Base-by-base conservation (phyloP, 2,888 invertebrate genomes). In the Calliopum simillimum region DNA sequence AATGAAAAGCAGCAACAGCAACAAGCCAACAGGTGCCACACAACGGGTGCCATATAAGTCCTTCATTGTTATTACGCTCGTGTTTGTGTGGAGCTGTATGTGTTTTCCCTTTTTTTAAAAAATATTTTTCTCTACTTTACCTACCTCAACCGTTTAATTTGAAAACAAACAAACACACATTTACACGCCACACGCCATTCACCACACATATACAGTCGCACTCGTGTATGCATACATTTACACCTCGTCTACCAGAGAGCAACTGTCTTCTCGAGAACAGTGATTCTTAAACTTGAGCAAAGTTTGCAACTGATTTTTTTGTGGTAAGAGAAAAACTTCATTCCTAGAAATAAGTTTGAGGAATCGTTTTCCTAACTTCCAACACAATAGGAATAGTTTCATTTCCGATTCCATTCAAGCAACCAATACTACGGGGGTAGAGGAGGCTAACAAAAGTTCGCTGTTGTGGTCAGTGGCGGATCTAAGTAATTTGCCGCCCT, bases 11-110 rank as follows among this genome's bases (percentile, higher is more conserved):
- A 74, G 49, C 68, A 70, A 59, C 14, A 62, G 5, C 56, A 71
- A 33, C 59, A 55, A 68, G 51, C 59, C 70, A 70, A 59, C 70
- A 61, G 65, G 59, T 67, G 67, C 55, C 51, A 43, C 23, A 49
- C 51, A n/a, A 25, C 47, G 3, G 23, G 51, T 5, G 41, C 21
- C 58, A 33, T n/a, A 13, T 33, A 23, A 47, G 56, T 25, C 59
- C 67, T 16, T 59, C 49, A 41, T 49, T 25, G 16, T 21, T 53
- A 16, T 13, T 16, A 21, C 21, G 65, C 43, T 23, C 56, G 47
- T 55, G 19, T 63, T 43, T 68, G 23, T 51, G 41, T 56, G 33
- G 19, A 43, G 44, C 13, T 46, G 13, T n/a, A 46, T 33, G 55
- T 63, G 41, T 58, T 64, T 47, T 55, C 61, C 33, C 13, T 21